A percentile compares a stretch with the other conserved stretches of the same genome.
Conservation (phyloP, 2,888 invertebrate species). For the Xestia rhomboidea region DNA sequence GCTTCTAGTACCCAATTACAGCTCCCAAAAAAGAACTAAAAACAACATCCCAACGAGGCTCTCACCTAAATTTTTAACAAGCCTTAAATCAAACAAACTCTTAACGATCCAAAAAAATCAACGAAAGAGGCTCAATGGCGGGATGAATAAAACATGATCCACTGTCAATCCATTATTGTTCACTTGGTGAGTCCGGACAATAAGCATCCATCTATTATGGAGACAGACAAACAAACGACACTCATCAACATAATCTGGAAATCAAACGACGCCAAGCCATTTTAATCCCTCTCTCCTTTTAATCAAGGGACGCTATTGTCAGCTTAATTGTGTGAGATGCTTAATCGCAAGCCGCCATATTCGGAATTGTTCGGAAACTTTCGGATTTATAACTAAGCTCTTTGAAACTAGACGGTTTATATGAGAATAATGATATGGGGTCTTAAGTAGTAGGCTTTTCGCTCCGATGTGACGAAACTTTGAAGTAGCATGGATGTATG, state of each 20-base stretch:
- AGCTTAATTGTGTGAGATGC: conserved; percentile 71
- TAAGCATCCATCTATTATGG: conserved; percentile 56
- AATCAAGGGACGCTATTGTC: conserved; percentile 74
- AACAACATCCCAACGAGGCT: conserved; percentile 13
- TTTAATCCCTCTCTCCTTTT: conserved; percentile 71
- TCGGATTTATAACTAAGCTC: conserved; percentile 62
- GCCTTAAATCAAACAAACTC: conserved; percentile 39
- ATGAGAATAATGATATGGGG: conserved; percentile 57
- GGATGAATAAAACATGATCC: conserved; percentile 64
- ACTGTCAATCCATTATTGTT: conserved; percentile 66
- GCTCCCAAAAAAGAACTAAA: conserved; percentile 20
- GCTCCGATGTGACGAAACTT: conserved; percentile 56
- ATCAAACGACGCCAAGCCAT: conserved; percentile 70
- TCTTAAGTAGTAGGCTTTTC: conserved; percentile 59
- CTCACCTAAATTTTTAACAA: conserved; percentile 50
- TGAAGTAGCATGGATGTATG: conserved; percentile 28
- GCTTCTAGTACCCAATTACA: conserved; percentile 28
- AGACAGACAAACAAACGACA: conserved; percentile 56
- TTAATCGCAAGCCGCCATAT: conserved; percentile 61
- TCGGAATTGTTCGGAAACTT: conserved; percentile 63
- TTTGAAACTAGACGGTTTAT: conserved; percentile 61
- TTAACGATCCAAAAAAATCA: conserved; percentile 48
- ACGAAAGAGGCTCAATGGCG: conserved; percentile 34
- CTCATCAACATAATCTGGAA: conserved; percentile 69
- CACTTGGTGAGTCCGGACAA: conserved; percentile 57